phyloP scores from a whole-genome alignment of 2,797 vertebrate genomes.

The Adelosebastes latens region DNA sequence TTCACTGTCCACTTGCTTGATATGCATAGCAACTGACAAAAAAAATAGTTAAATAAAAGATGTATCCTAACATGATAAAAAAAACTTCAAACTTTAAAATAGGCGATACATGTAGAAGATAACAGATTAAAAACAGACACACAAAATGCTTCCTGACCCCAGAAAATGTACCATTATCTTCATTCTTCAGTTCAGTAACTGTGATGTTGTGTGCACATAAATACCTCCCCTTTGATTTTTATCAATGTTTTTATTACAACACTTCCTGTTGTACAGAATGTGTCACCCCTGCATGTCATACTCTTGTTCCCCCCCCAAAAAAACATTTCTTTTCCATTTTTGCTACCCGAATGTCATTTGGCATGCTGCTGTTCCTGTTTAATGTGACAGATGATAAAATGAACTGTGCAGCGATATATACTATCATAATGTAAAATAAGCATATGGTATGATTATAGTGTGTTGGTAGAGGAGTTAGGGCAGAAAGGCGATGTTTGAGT shows the following conservation, averaged over 20 bases:
- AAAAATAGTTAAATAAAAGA: not conserved
- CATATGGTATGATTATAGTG: constrained; percentile 51
- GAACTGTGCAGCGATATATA: constrained; percentile 4
- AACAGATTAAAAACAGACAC: not conserved
- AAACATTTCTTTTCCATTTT: not conserved
- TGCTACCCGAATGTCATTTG: not conserved
- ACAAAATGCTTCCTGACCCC: not conserved
- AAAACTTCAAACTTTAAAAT: not conserved
- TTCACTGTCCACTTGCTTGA: not conserved
- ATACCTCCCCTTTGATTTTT: not conserved
- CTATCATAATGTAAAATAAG: constrained; percentile 39
- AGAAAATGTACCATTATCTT: not conserved
- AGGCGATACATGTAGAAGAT: not conserved
- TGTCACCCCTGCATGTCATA: not conserved
- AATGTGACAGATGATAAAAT: constrained; percentile 36
- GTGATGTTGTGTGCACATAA: not conserved
- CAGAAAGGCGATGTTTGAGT: constrained; percentile 53
- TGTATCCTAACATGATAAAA: not conserved
- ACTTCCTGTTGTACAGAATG: not conserved
- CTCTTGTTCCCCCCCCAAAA: not conserved
- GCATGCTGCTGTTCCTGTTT: not conserved
- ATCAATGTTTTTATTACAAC: not conserved
- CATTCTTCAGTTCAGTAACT: not conserved
- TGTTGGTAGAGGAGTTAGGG: constrained; percentile 40
- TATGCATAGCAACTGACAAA: not conserved